Evolutionary conservation across 1,140 invertebrate genomes (phyloP).

Genomic region (Megalonaias nervosa): DNA sequence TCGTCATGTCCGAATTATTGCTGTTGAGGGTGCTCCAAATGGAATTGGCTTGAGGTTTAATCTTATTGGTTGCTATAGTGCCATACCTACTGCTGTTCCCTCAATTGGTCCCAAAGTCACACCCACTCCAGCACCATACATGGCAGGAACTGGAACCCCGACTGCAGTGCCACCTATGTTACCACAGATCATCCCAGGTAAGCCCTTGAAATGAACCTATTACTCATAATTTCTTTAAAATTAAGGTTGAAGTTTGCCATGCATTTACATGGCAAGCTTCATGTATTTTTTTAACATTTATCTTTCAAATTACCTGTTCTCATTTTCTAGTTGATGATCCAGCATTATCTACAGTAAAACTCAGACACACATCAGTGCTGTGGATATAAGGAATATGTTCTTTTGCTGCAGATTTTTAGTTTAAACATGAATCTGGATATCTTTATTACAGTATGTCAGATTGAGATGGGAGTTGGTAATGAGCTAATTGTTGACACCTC

Average conservation of each 20-base stretch:
- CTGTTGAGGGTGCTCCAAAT: slow-evolving; percentile 32
- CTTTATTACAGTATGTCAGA: slow-evolving; percentile 38
- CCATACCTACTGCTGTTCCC: neutral
- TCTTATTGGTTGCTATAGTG: slow-evolving; percentile 40
- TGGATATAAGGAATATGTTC: too few relatives aligned
- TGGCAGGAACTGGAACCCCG: neutral
- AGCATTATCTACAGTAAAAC: too few relatives aligned
- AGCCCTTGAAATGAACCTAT: neutral
- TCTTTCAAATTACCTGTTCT: too few relatives aligned
- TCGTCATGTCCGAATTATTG: slow-evolving; percentile 41
- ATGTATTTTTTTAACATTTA: too few relatives aligned
- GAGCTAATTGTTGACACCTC: slow-evolving; percentile 31
- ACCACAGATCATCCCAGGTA: slow-evolving; percentile 23
- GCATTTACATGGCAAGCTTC: too few relatives aligned
- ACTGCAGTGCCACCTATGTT: slow-evolving; percentile 5
- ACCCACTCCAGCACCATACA: slow-evolving; percentile 13
- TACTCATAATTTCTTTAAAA: too few relatives aligned
- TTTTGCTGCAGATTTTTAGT: too few relatives aligned
- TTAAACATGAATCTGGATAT: too few relatives aligned
- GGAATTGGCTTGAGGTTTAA: slow-evolving; percentile 46
- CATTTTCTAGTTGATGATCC: too few relatives aligned
- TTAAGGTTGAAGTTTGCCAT: too few relatives aligned
- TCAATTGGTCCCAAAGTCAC: neutral
- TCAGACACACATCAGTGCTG: too few relatives aligned
- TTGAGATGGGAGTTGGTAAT: slow-evolving; percentile 47